Conservation (phyloP, 2,797 vertebrate genomes). For the Bryconaethiops microstoma region DNA sequence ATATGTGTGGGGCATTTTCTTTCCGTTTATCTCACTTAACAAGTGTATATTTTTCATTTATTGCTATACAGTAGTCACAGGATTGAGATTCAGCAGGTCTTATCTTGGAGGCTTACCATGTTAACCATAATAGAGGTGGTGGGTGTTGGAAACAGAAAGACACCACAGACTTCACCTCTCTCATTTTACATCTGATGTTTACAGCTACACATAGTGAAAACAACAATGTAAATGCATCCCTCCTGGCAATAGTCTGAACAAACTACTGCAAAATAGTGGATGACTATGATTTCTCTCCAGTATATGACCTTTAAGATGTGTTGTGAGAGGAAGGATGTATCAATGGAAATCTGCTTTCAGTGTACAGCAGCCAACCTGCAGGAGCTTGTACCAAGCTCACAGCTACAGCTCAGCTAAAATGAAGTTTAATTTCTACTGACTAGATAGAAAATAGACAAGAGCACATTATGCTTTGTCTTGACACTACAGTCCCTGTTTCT, state of each 20-base stretch:
- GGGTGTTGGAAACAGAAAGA: not conserved
- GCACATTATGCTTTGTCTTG: constrained; percentile 70
- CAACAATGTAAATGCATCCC: constrained; percentile 70
- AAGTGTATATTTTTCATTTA: constrained; percentile 8
- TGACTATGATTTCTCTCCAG: constrained; percentile 9
- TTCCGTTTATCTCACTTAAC: constrained; percentile 15
- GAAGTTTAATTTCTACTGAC: constrained; percentile 73
- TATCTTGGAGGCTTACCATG: constrained; percentile 23
- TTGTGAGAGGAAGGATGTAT: constrained; percentile 54
- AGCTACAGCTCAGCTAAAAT: constrained; percentile 66
- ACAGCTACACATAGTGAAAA: constrained; percentile 62
- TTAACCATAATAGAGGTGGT: constrained; percentile 28
- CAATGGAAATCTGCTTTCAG: constrained; percentile 10
- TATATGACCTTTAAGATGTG: constrained; percentile 71
- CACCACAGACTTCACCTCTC: constrained; percentile 8
- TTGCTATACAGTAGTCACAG: constrained; percentile 6
- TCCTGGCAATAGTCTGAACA: constrained; percentile 61
- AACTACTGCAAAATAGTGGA: constrained; percentile 51
- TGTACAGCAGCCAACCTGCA: not conserved
- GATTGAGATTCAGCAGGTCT: not conserved
- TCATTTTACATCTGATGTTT: constrained; percentile 69
- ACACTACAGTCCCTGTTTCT: constrained; percentile 46
- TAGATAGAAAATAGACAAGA: constrained; percentile 72
- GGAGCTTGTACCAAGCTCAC: constrained; percentile 54
- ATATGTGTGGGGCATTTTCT: not conserved